Conservation (phyloP, 2,797 vertebrate species). For the Peromyscus eremicus region DNA sequence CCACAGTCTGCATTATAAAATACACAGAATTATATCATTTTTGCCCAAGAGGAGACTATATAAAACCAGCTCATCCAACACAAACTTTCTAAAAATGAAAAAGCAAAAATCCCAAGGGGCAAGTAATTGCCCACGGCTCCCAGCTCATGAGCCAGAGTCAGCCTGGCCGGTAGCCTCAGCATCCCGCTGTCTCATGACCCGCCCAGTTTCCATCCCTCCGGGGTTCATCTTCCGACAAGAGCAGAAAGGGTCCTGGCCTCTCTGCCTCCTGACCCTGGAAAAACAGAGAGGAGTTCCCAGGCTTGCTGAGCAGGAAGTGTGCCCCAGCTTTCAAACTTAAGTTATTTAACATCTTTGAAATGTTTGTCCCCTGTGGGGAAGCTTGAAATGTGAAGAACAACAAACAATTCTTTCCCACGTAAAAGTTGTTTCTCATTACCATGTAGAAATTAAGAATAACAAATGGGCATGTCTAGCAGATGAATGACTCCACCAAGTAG, state of each 20-base stretch:
- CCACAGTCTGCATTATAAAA: constrained; percentile 49
- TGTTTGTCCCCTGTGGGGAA: constrained; percentile 22
- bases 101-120: constrained; percentile 53
- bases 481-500: background rate
- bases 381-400: constrained; percentile 6
- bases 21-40: constrained; percentile 52
- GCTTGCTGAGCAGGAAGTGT: constrained; percentile 33
- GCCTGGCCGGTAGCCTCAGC: background rate
- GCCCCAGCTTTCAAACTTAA: background rate
- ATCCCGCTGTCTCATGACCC: background rate
- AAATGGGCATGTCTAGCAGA: background rate
- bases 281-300: constrained; percentile 37
- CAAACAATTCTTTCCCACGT: constrained; percentile 37
- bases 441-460: background rate
- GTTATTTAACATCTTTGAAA: constrained; percentile 51
- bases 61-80: constrained; percentile 62
- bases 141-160: background rate
- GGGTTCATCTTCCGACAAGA: background rate
- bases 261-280: background rate
- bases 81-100: constrained; percentile 59
- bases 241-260: background rate
- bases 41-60: constrained; percentile 41
- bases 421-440: constrained; percentile 28
- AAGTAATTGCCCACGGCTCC: constrained; percentile 1
- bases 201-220: background rate